Evolutionary conservation across 2,888 invertebrate genomes (phyloP).

Genomic region (Scaptomyza flava): DNA sequence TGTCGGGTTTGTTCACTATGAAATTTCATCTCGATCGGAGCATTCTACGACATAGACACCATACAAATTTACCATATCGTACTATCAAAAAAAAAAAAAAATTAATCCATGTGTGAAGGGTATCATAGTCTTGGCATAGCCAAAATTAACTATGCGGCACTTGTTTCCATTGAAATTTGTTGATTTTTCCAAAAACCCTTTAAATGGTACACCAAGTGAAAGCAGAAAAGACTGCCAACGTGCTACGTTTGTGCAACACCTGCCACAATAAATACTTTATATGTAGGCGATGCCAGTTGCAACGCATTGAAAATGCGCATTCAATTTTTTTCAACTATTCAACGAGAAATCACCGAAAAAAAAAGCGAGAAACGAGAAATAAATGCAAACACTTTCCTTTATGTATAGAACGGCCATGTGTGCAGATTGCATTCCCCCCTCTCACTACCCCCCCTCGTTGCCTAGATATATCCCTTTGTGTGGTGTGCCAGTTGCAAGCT

Average conservation of each 20-base stretch:
- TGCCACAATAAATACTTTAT: background rate
- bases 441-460: background rate
- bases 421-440: conserved; percentile 47
- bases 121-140: no score
- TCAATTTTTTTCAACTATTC: conserved; percentile 1
- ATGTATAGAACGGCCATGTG: conserved; percentile 37
- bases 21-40: no score
- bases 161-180: no score
- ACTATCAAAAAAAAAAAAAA: no score
- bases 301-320: conserved; percentile 6
- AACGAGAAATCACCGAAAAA: background rate
- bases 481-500: conserved; percentile 57
- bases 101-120: no score
- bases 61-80: no score
- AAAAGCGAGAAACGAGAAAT: background rate
- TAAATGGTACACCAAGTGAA: background rate
- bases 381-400: conserved; percentile 1
- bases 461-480: conserved; percentile 13
- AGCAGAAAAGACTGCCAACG: no score
- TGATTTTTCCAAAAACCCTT: background rate
- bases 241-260: background rate
- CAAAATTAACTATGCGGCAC: no score
- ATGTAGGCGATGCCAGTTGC: conserved; percentile 1
- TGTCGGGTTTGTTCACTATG: no score
- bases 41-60: no score